Base-by-base conservation (phyloP, 2,797 vertebrate species). In the Trematomus bernacchii region DNA sequence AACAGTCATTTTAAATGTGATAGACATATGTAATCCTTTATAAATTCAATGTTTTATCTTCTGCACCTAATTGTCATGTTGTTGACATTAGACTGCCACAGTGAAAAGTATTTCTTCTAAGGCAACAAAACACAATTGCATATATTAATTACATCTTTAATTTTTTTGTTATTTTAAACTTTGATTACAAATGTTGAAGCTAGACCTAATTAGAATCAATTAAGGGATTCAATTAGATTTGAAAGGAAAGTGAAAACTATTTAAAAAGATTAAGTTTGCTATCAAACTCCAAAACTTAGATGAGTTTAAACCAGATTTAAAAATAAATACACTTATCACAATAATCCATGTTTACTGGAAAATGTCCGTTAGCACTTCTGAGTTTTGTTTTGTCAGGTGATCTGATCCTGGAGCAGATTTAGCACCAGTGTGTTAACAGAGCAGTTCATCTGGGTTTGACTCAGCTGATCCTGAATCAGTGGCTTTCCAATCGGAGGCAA, bases 391-490 rank as follows among this genome's bases (percentile, higher is more conserved):
- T 42, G 51, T 80, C 61, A 68, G 55, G 37, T 63, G 11, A 19
- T 0, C 66, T 27, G 64, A 82, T 62, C 66, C 85, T 87, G 84
- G 82, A 80, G 73, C 64, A 72, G 71, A 77, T 76, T 79, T 87
- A 88, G 92, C 90, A 92, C 87, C 89, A 66, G 70, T 37, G 57
- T 68, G 54, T 77, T n/a, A 18, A 71, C 64, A 66, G 61, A 85
- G 55, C 16, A 69, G 59, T 18, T 66, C 15, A 53, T 68, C 70
- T 76, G 70, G 19, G 43, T 75, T 76, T 57, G 80, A 73, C 83
- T 82, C 47, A 40, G 73, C 72, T 76, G 87, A 88, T 83, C 84
- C 86, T 54, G 82, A 87, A 79, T 80, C 90, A 80, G 88, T 68
- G 82, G 64, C 76, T 77, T 66, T 50, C 6, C 52, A 1, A n/a